Evolutionary conservation across 1,140 invertebrate genomes (phyloP), one percentile per base, ranked within the genome.

Genomic region (Cotesia typhae): DNA sequence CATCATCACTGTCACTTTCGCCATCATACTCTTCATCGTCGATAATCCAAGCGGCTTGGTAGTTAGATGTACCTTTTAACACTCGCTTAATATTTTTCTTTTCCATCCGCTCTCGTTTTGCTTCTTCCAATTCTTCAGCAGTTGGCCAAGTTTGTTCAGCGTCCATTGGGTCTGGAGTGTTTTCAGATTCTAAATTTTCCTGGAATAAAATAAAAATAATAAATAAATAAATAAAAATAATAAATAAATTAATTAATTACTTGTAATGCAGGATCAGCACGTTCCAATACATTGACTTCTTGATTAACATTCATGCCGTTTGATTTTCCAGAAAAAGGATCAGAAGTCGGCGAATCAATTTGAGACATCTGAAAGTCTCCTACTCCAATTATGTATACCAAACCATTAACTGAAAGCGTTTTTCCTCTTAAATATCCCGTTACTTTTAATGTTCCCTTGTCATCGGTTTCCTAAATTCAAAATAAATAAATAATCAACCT

Each of bases 141-240:
- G 95, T 97, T 0, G 96, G 96, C 94, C 95, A 98, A 28, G 96
- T 98, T 88, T 98, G 97, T 87, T 99, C 97, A 12, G 92, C 94
- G 84, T 98, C 94, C 95, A 98, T 96, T 37, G 92, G 91, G 88
- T 98, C 95, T 20, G 92, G 92, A 69, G 92, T 88, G 87, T 95
- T 94, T 88, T 97, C 96, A 75, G 89, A 89, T 72, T 91, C 86
- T 14, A 98, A 87, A 64, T 91, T 91, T 81, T 94, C 94, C 88
- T 92, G 84, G 2, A 76, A 72, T 36, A 12, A 7, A 68, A 20
- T 65, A n/a, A 20, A 28, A 20, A 17, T n/a, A 51, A 37, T 20
- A 51, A 14, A n/a, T 63, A 63, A 28, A 28, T 20, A 70, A 70
- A 73, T 14, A 70, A 63, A 63, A 41, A 66, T 10, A 71, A 72